phyloP scores from a whole-genome alignment of 2,113 vertebrate species.

The Halcyon malimbica region DNA sequence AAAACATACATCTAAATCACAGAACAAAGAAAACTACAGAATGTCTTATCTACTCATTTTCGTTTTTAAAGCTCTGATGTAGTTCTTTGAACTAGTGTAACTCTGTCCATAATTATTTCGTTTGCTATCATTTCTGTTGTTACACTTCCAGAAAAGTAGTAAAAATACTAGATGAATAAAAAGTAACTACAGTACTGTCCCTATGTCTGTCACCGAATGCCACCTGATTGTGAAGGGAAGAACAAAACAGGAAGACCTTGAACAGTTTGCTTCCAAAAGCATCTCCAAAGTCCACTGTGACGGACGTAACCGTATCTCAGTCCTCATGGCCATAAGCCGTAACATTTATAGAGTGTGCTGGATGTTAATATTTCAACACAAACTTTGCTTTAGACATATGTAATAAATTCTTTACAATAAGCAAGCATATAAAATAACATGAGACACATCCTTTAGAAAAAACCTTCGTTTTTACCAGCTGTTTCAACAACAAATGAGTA shows the following conservation, averaged over 20 bases:
- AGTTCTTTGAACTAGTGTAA: neutral
- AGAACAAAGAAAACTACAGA: slow-evolving; percentile 15
- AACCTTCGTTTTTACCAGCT: neutral
- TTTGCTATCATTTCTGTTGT: neutral
- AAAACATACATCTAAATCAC: neutral
- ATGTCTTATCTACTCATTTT: neutral
- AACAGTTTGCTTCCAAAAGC: neutral
- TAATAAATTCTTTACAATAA: neutral
- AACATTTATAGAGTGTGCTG: neutral
- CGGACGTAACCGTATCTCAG: neutral
- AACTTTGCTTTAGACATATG: neutral
- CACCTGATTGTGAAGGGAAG: neutral
- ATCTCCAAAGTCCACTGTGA: neutral
- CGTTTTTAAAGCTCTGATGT: neutral
- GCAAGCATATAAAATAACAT: neutral
- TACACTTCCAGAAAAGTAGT: neutral
- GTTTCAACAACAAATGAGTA: neutral
- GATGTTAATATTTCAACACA: neutral
- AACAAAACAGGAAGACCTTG: neutral
- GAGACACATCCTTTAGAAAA: neutral
- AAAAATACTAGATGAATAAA: neutral
- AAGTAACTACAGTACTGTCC: neutral
- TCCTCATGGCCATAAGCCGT: neutral
- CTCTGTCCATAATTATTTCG: neutral
- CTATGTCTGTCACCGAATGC: neutral